phyloP scores from a whole-genome alignment of 2,797 vertebrate species.

The Myiothlypis coronata region DNA sequence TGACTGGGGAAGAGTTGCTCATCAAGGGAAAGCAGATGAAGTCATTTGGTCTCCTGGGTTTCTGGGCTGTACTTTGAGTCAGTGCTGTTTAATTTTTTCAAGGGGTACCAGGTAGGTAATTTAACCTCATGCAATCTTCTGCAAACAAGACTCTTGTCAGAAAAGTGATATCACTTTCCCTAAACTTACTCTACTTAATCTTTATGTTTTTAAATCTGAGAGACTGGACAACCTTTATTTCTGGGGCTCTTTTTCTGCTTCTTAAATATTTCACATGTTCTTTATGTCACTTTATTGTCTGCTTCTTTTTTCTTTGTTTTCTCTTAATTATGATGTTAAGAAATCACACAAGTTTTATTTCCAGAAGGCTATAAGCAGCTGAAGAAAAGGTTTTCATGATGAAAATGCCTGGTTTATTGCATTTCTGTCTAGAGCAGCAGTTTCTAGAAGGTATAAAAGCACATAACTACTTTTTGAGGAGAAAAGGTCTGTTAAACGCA shows the following conservation, averaged over 20 bases:
- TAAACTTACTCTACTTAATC: not conserved
- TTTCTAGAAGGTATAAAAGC: not conserved
- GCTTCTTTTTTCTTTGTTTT: not conserved
- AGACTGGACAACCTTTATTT: not conserved
- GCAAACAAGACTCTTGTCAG: not conserved
- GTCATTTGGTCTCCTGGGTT: not conserved
- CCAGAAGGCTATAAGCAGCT: not conserved
- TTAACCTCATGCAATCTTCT: not conserved
- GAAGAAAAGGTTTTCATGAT: constrained; percentile 5
- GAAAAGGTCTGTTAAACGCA: not conserved
- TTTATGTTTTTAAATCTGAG: not conserved
- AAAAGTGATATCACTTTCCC: not conserved
- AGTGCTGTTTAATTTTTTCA: not conserved
- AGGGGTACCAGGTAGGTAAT: not conserved
- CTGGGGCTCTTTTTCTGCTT: not conserved
- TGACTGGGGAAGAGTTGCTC: not conserved
- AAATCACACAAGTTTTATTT: constrained; percentile 4
- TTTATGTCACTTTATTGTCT: not conserved
- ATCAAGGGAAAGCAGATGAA: not conserved
- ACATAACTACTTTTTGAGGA: not conserved
- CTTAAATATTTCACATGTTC: not conserved
- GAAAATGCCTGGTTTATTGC: constrained; percentile 16
- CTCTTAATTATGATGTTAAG: not conserved
- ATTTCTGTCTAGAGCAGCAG: not conserved
- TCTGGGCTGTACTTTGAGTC: not conserved